Evolutionary conservation across 2,113 vertebrate genomes (phyloP), one percentile per base, ranked within the genome.

Genomic region (Varanus komodoensis): DNA sequence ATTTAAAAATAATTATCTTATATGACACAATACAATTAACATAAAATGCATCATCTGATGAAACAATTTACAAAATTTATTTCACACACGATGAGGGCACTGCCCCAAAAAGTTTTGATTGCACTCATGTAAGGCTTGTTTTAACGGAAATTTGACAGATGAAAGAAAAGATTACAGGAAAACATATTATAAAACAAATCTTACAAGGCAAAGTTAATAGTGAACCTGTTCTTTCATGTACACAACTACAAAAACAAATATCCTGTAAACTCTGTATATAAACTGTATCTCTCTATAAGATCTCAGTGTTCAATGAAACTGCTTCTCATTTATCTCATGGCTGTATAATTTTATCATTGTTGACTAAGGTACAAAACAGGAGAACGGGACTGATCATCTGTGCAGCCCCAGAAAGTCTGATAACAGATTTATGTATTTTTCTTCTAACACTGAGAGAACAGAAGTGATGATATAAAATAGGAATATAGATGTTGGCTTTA

Each of bases 211-310:
- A 96, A 96, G 93, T 94, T 97, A 96, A 97, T 96, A 96, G 96
- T 93, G 91, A 97, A 97, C 92, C 92, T 91, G 94, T 95, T 96
- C 95, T 97, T 96, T 96, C 97, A 97, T 98, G 97, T 98, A 98
- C 96, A 96, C 95, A 97, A 90, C 97, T 96, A 98, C 96, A 98
- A 97, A 98, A 99, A 98, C 98, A 99, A 99, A 99, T 99, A 99
- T 99, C 98, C 99, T 99, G 98, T 98, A 97, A 98, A 97, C 96
- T 95, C 95, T 91, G 96, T 95, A 96, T 96, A 97, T 89, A 95
- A 92, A 95, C 90, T 96, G 89, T 99, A 99, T 99, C 99, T 98
- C 97, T 96, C 95, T 93, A 96, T 95, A 95, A 95, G 92, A 99
- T 99, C 98, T 98, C 97, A 98, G 96, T 97, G 96, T 97, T 98